Evolutionary conservation across 1,140 invertebrate genomes (phyloP).

Genomic region (Hylaeus volcanicus): DNA sequence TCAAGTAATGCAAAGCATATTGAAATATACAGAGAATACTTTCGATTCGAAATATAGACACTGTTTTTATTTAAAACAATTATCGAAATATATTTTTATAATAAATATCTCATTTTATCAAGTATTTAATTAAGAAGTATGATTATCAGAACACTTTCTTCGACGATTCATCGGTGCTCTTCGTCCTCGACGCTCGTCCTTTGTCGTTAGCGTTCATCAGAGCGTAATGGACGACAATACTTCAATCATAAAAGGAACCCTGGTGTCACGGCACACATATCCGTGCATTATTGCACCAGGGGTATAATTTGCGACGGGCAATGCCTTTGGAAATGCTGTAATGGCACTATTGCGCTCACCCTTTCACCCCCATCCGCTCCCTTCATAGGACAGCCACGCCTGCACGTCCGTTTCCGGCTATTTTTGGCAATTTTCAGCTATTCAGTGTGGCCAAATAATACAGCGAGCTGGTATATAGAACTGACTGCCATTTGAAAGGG

Average conservation of each 20-base stretch:
- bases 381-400: conserved; percentile 35
- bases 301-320: conserved; percentile 52
- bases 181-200: too few relatives aligned
- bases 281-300: conserved; percentile 34
- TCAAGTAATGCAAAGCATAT: too few relatives aligned
- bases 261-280: conserved; percentile 32
- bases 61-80: too few relatives aligned
- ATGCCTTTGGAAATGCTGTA: conserved; percentile 48
- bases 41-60: too few relatives aligned
- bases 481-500: conserved; percentile 55
- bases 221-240: conserved; percentile 23
- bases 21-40: too few relatives aligned
- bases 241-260: conserved; percentile 26
- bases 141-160: too few relatives aligned
- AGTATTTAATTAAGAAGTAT: too few relatives aligned
- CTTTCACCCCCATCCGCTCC: background rate
- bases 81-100: too few relatives aligned
- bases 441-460: conserved; percentile 63
- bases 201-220: background rate
- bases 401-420: conserved; percentile 65
- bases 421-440: conserved; percentile 71
- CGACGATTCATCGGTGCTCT: too few relatives aligned
- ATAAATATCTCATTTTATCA: too few relatives aligned
- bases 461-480: background rate
- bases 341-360: conserved; percentile 41